These are phyloP conservation scores for Conops quadrifasciatus DNA, from an alignment of 2,888 invertebrate genomes.

Conservation along the genomic window DNA sequence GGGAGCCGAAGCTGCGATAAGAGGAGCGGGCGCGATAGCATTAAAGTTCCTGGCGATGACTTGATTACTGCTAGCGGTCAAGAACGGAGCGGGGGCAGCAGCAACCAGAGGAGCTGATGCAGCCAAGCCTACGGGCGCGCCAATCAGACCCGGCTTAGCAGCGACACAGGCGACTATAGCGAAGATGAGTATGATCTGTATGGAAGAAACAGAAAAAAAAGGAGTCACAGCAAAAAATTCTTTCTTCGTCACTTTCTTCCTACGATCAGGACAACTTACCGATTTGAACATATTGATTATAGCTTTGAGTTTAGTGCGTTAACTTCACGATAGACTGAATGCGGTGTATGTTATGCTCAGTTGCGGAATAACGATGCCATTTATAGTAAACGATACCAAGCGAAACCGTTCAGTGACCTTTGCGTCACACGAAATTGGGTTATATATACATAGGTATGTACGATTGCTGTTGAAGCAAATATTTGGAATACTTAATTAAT, in stretches of 20 bases:
- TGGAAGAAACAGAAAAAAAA: neutral
- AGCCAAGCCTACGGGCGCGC: conserved; percentile 41
- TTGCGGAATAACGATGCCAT: no score
- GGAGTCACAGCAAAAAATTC: neutral
- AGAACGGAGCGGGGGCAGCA: conserved; percentile 50
- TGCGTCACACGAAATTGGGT: no score
- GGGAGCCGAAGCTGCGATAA: conserved; percentile 41
- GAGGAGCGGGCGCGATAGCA: conserved; percentile 52
- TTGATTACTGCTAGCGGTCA: conserved; percentile 56
- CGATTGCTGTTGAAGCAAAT: no score
- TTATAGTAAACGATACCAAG: no score
- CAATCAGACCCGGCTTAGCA: conserved; percentile 49
- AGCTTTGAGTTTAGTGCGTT: neutral
- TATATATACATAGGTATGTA: no score
- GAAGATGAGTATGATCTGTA: conserved; percentile 49
- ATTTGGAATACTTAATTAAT: no score
- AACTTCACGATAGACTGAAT: no score
- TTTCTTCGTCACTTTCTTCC: neutral
- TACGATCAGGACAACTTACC: conserved; percentile 14
- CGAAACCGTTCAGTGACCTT: no score
- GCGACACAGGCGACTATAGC: conserved; percentile 50
- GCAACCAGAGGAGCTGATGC: conserved; percentile 41
- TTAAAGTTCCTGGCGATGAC: conserved; percentile 53
- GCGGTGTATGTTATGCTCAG: no score
- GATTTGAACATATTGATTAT: conserved; percentile 38